phyloP scores from a whole-genome alignment of 2,797 vertebrate genomes.

The Trematomus bernacchii region DNA sequence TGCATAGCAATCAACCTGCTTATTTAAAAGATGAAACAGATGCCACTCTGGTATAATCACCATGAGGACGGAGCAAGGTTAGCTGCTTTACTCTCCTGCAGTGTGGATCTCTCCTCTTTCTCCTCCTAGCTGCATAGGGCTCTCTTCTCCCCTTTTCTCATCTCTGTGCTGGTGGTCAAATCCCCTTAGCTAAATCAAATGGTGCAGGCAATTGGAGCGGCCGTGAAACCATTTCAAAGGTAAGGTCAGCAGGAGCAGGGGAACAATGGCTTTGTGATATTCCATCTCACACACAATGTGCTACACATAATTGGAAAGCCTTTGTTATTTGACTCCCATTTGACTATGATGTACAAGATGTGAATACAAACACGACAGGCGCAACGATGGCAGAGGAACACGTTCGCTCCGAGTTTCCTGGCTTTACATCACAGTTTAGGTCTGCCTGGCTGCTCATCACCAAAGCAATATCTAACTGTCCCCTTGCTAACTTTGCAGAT shows the following conservation, averaged over 20 bases:
- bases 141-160: conserved; percentile 64
- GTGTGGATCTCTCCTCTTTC: conserved; percentile 57
- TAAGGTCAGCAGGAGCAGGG: conserved; percentile 80
- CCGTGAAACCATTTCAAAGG: conserved; percentile 83
- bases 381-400: conserved; percentile 70
- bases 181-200: conserved; percentile 85
- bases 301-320: conserved; percentile 84
- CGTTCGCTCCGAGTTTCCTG: conserved; percentile 75
- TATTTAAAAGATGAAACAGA: conserved; percentile 66
- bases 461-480: conserved; percentile 65
- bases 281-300: conserved; percentile 82
- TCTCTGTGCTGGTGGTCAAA: conserved; percentile 82
- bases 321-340: conserved; percentile 87
- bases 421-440: conserved; percentile 76
- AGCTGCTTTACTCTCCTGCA: conserved; percentile 43
- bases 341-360: conserved; percentile 86
- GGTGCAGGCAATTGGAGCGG: conserved; percentile 80
- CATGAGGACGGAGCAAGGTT: conserved; percentile 70
- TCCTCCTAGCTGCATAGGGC: conserved; percentile 49
- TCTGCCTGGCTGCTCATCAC: conserved; percentile 55
- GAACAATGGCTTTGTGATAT: conserved; percentile 85
- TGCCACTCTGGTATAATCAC: conserved; percentile 58
- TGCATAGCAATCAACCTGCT: conserved; percentile 43
- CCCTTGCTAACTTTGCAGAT: conserved; percentile 52
- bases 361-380: conserved; percentile 82